phyloP scores from a whole-genome alignment of 2,113 vertebrate genomes.

The Callocephalon fimbriatum region DNA sequence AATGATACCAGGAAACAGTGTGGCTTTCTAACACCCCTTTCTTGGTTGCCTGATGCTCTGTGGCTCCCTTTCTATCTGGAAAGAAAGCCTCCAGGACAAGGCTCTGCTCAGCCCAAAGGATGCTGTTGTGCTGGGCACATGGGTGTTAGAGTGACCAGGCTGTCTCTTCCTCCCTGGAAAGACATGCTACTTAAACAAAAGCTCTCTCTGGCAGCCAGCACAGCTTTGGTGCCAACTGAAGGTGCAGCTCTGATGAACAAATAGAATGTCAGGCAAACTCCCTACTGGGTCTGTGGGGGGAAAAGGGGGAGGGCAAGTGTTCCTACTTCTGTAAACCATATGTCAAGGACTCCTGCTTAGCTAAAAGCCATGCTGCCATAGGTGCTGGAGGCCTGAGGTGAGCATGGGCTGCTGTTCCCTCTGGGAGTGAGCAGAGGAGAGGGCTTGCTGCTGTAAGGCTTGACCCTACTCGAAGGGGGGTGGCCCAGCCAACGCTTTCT shows the following conservation, averaged over 20 bases:
- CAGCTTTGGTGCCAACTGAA: neutral
- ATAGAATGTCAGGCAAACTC: neutral
- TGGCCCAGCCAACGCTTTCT: neutral
- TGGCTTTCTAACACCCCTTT: neutral
- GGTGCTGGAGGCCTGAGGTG: neutral
- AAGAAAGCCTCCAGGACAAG: neutral
- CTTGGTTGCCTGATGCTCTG: neutral
- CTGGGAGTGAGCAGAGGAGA: neutral
- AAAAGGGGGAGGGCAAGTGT: neutral
- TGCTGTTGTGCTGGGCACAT: accelerated
- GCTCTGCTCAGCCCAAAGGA: neutral
- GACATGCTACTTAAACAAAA: neutral
- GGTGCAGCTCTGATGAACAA: neutral
- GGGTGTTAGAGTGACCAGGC: neutral
- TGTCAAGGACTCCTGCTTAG: neutral
- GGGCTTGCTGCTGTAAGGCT: neutral
- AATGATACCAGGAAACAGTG: neutral
- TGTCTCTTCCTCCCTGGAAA: neutral
- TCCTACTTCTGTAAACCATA: neutral
- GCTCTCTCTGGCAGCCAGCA: neutral
- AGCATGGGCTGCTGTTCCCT: neutral
- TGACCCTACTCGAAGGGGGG: accelerated
- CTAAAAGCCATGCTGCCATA: neutral
- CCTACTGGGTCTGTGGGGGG: accelerated
- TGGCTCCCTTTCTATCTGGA: neutral